These are phyloP conservation scores for Vipera ursinii DNA, from an alignment of 2,797 vertebrate species.

Conservation along the genomic window DNA sequence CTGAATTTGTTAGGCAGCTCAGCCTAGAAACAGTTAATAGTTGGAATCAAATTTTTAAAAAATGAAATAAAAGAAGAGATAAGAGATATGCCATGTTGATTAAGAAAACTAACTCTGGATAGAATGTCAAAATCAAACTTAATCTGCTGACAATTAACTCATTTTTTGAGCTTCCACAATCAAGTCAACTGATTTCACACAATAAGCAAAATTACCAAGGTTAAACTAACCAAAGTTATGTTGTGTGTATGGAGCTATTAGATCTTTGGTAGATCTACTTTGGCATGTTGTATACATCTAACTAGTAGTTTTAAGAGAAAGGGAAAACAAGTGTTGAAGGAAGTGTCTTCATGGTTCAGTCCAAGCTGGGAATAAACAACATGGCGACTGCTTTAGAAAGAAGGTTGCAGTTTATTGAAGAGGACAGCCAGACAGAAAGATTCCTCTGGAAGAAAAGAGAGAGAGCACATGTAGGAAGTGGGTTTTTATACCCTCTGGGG, in stretches of 20 bases:
- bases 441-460: too few relatives aligned
- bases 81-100: neutral
- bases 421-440: too few relatives aligned
- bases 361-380: too few relatives aligned
- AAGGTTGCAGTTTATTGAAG: too few relatives aligned
- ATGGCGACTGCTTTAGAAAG: too few relatives aligned
- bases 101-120: neutral
- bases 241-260: neutral
- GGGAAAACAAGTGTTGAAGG: too few relatives aligned
- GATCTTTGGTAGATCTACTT: neutral
- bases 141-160: neutral
- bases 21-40: neutral
- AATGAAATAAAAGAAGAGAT: neutral
- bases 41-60: neutral
- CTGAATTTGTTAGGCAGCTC: slow-evolving; percentile 3
- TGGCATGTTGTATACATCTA: neutral
- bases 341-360: too few relatives aligned
- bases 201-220: neutral
- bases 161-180: neutral
- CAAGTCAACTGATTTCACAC: neutral
- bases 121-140: neutral
- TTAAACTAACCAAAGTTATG: neutral
- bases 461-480: too few relatives aligned
- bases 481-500: too few relatives aligned
- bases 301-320: neutral